phyloP scores from a whole-genome alignment of 92 coral and sea anemone genomes.

The Plumapathes pennacea region DNA sequence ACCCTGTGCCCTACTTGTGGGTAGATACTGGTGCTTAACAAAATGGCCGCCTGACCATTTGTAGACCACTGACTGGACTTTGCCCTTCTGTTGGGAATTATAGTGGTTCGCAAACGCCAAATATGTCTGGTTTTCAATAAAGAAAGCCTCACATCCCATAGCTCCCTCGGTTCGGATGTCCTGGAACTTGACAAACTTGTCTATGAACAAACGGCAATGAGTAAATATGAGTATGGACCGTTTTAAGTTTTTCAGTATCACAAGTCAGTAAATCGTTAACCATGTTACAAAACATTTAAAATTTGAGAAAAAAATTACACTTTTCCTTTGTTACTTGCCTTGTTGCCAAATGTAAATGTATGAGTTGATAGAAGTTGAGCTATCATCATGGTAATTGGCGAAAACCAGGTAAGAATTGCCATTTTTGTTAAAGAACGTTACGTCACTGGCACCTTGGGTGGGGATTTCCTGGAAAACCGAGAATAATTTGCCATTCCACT shows the following conservation, averaged over 20 bases:
- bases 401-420: too few relatives aligned
- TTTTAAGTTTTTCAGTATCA: too few relatives aligned
- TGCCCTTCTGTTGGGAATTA: neutral
- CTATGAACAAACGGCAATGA: slow-evolving; percentile 8
- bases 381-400: too few relatives aligned
- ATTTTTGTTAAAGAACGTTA: too few relatives aligned
- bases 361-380: too few relatives aligned
- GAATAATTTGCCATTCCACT: neutral
- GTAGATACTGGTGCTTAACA: slow-evolving; percentile 5
- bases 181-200: slow-evolving; percentile 14
- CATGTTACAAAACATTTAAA: too few relatives aligned
- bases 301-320: too few relatives aligned
- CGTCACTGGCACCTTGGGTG: slow-evolving; percentile 13
- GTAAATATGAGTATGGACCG: slow-evolving; percentile 1
- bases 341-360: too few relatives aligned
- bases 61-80: slow-evolving; percentile 7
- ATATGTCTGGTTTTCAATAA: neutral
- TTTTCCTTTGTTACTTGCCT: too few relatives aligned
- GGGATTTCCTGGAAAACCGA: slow-evolving; percentile 1
- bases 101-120: neutral
- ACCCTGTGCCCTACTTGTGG: neutral
- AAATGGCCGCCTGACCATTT: slow-evolving; percentile 4
- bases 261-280: too few relatives aligned
- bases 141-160: too few relatives aligned
- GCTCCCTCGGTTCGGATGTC: slow-evolving; percentile 21